phyloP scores from a whole-genome alignment of 2,797 vertebrate species.

The Falco columbarius region DNA sequence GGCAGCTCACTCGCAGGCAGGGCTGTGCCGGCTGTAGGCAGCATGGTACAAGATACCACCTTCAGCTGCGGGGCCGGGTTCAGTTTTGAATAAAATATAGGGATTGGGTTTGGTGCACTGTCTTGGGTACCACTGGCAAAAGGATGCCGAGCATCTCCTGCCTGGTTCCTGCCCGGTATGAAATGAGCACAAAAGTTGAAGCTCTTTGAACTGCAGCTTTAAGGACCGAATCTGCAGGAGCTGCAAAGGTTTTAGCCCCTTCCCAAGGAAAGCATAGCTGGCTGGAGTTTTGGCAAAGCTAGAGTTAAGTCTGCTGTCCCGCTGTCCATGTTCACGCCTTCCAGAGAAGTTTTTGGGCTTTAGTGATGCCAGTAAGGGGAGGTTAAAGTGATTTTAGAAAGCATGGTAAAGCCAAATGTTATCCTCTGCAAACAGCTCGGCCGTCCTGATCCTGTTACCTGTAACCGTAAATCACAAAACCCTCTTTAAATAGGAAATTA shows the following conservation, averaged over 20 bases:
- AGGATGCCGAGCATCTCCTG: neutral
- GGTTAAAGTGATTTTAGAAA: neutral
- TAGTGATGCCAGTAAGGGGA: neutral
- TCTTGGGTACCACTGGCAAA: neutral
- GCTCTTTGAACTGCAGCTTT: neutral
- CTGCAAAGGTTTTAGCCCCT: neutral
- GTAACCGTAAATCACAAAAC: neutral
- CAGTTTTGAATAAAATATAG: neutral
- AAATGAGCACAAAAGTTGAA: neutral
- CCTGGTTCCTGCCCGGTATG: neutral
- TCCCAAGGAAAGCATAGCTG: neutral
- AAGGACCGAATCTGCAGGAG: neutral
- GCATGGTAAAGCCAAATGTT: neutral
- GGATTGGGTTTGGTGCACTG: neutral
- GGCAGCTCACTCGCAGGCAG: neutral
- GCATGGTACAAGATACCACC: accelerated
- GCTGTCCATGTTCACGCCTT: neutral
- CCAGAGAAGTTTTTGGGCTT: neutral
- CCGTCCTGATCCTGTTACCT: neutral
- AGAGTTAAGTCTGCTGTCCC: neutral
- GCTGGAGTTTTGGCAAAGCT: accelerated
- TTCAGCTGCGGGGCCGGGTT: accelerated
- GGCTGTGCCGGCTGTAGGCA: neutral
- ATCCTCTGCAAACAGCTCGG: neutral
- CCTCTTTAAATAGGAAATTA: neutral